Conservation (phyloP, 2,113 vertebrate species). For the rabbit (Oryctolagus cuniculus) region mOryCun1.1 NC_091438.1:122448001-122448500, state of each 20-base stretch:
- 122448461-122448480: neutral
- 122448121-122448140: no score
- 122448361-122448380: neutral
- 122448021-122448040: no score
- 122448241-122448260: neutral
- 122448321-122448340: neutral
- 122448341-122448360: neutral
- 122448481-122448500: neutral
- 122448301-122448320: neutral
- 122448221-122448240: neutral
- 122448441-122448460: neutral
- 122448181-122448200: neutral
- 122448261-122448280: neutral
- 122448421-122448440: neutral
- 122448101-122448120: no score
- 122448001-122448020: no score
- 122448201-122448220: neutral
- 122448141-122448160: neutral
- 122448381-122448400: neutral
- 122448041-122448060: no score
- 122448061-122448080: no score
- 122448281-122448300: neutral
- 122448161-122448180: conserved; percentile 12
- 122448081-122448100: no score
- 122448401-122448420: neutral